Evolutionary conservation across 92 coral and sea anemone species (phyloP).

Genomic region (Phenganax subtilis): DNA sequence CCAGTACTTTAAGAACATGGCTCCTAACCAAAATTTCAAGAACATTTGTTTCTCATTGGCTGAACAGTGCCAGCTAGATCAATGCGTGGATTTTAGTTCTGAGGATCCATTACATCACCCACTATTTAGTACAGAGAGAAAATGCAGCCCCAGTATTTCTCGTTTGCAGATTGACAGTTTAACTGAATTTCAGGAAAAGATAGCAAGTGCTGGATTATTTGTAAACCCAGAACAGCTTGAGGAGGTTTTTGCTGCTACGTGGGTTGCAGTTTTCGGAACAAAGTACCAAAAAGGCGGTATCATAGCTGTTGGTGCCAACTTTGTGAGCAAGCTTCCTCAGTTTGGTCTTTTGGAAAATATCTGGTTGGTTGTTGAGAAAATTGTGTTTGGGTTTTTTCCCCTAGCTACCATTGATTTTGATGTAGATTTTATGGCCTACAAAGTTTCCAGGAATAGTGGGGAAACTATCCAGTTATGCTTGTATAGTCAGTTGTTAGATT

Average conservation of each 20-base stretch:
- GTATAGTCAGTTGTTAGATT: not conserved
- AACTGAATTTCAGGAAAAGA: not conserved
- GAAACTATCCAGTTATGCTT: not conserved
- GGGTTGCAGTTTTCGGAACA: not conserved
- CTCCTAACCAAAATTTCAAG: too few relatives aligned
- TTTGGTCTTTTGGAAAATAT: constrained; percentile 10
- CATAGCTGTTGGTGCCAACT: constrained; percentile 10
- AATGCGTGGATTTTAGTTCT: constrained; percentile 26
- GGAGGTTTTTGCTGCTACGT: not conserved
- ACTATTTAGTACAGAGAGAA: constrained; percentile 20
- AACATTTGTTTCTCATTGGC: too few relatives aligned
- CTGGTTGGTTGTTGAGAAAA: not conserved
- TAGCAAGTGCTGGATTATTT: not conserved
- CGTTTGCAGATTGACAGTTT: not conserved
- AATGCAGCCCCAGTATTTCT: not conserved
- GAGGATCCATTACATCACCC: constrained; percentile 24
- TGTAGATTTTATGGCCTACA: not conserved
- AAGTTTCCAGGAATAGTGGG: not conserved
- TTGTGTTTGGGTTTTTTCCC: constrained; percentile 1
- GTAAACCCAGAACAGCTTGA: not conserved
- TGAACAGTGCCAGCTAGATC: not conserved
- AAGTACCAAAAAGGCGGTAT: not conserved
- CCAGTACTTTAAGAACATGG: too few relatives aligned
- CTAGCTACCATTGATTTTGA: not conserved
- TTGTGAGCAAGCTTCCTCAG: not conserved